Percentiles rank a stretch among this genome's conserved stretches.
Conservation (phyloP, 2,888 invertebrate genomes). For the Endotricha flammealis region DNA sequence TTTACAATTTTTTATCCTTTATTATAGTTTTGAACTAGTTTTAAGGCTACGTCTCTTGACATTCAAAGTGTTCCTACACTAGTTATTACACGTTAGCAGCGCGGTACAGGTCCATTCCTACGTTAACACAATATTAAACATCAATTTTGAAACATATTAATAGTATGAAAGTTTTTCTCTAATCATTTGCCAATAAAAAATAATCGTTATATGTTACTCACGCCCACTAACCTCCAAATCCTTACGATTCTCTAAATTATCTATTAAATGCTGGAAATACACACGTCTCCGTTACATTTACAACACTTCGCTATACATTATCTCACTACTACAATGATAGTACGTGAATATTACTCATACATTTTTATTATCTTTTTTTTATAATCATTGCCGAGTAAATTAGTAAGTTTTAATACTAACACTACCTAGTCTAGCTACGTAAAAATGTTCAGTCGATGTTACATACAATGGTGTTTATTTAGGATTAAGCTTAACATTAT, state of each 20-base stretch:
- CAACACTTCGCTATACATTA: slow-evolving; percentile 48
- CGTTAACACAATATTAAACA: slow-evolving; percentile 37
- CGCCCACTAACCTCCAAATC: slow-evolving; percentile 60
- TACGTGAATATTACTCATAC: slow-evolving; percentile 32
- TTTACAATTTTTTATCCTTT: slow-evolving; percentile 60
- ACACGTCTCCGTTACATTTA: slow-evolving; percentile 53
- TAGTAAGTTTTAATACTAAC: slow-evolving; percentile 42
- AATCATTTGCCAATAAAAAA: slow-evolving; percentile 38
- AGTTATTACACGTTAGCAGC: slow-evolving; percentile 50
- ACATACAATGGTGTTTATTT: slow-evolving; percentile 73
- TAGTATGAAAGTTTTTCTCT: slow-evolving; percentile 26
- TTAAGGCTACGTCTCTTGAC: slow-evolving; percentile 73
- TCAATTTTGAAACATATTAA: slow-evolving; percentile 44
- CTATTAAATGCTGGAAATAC: slow-evolving; percentile 72
- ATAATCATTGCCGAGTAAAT: slow-evolving; percentile 42
- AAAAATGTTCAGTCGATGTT: slow-evolving; percentile 77
- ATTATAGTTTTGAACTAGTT: slow-evolving; percentile 77
- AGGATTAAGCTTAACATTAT: slow-evolving; percentile 48
- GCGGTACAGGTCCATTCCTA: slow-evolving; percentile 29
- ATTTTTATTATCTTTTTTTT: slow-evolving; percentile 29
- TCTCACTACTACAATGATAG: slow-evolving; percentile 56
- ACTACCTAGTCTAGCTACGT: slow-evolving; percentile 65
- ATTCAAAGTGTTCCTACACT: slow-evolving; percentile 55
- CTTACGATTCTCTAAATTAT: slow-evolving; percentile 52
- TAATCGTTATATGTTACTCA: slow-evolving; percentile 38